Conservation (phyloP, 2,888 invertebrate species). For the Branchellion lobata region DNA sequence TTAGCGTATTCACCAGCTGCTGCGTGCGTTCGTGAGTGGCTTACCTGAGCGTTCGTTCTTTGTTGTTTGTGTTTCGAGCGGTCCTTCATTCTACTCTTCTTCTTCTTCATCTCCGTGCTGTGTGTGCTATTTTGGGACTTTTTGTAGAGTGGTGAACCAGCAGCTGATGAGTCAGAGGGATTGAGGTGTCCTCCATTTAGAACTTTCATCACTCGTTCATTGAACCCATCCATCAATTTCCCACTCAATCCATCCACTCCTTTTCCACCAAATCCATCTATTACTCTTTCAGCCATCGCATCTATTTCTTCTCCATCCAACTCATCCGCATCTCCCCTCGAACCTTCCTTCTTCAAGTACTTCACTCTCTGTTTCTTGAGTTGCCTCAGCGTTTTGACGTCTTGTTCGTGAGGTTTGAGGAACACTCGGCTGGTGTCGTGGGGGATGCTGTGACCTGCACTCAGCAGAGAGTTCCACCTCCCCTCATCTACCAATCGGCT, state of each 20-base stretch:
- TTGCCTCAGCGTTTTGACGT: constrained; percentile 6
- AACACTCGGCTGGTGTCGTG: constrained; percentile 42
- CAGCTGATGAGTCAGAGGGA: background rate
- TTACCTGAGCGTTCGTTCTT: background rate
- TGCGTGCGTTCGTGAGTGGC: background rate
- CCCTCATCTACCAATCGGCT: background rate
- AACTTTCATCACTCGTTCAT: no score
- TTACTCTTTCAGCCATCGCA: no score
- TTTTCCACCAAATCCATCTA: no score
- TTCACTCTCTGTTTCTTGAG: constrained; percentile 12
- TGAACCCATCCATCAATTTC: no score
- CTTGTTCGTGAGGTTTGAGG: constrained; percentile 37
- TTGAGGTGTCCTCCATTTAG: background rate
- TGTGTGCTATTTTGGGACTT: background rate
- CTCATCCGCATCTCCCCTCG: background rate
- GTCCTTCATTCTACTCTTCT: background rate
- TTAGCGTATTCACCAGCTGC: background rate
- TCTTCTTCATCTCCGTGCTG: background rate
- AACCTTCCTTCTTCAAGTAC: background rate
- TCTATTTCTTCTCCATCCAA: no score
- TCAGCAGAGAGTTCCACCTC: background rate
- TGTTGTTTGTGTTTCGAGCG: background rate
- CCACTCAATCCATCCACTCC: no score
- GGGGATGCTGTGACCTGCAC: constrained; percentile 24
- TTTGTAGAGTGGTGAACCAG: background rate